Percentiles rank a stretch among this genome's conserved stretches.
These are phyloP conservation scores for Gobio gobio DNA, from an alignment of 2,113 vertebrate species.

Conservation along the genomic window DNA sequence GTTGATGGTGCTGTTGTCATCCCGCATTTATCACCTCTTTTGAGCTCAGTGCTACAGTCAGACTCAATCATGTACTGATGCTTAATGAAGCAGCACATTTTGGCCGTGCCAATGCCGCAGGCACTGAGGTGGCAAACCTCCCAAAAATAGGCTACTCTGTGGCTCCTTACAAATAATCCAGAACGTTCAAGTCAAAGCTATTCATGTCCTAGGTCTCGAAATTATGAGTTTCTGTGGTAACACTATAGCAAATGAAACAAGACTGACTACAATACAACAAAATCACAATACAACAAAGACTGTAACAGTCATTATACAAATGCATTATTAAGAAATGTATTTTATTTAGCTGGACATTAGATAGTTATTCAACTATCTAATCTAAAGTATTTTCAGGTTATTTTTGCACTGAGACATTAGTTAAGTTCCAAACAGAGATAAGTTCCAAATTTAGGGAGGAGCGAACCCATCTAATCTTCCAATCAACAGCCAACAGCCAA, in stretches of 20 bases:
- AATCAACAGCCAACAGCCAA: too few relatives aligned
- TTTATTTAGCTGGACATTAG: background rate
- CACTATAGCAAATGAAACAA: background rate
- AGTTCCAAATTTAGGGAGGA: too few relatives aligned
- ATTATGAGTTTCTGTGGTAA: background rate
- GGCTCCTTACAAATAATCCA: background rate
- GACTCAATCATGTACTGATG: constrained; percentile 25
- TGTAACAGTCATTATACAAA: background rate
- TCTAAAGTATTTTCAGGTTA: background rate
- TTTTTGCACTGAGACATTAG: too few relatives aligned
- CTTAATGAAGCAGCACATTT: constrained; percentile 38
- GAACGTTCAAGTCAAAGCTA: background rate
- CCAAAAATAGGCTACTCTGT: background rate
- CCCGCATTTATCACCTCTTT: constrained; percentile 45
- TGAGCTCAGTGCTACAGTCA: constrained; percentile 44
- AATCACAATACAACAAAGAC: background rate
- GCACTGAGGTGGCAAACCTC: background rate
- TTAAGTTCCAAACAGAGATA: too few relatives aligned
- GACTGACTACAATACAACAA: background rate
- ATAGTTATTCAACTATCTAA: background rate
- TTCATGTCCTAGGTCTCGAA: background rate
- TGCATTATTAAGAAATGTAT: background rate
- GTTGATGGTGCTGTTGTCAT: constrained; percentile 48
- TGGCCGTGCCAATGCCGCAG: background rate
- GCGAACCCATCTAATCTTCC: too few relatives aligned